phyloP scores from a whole-genome alignment of 2,888 invertebrate genomes.

The Laspeyria flexula region DNA sequence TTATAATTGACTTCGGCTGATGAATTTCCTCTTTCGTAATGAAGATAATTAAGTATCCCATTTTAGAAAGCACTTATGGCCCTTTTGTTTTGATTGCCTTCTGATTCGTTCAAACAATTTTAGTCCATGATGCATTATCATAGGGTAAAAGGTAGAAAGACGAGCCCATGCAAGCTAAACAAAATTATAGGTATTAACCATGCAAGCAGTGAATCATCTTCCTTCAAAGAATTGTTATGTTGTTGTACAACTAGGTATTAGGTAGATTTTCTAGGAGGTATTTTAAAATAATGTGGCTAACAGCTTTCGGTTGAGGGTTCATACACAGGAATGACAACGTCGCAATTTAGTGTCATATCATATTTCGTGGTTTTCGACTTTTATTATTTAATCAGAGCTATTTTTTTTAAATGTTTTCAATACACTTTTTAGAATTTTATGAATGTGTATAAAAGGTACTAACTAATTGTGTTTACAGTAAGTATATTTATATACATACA shows the following conservation, averaged over 20 bases:
- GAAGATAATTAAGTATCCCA: constrained; percentile 21
- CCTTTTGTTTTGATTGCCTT: constrained; percentile 9
- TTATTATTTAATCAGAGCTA: too few species aligned
- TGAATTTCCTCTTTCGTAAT: constrained; percentile 17
- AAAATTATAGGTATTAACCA: constrained; percentile 15
- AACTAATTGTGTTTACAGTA: too few species aligned
- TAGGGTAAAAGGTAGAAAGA: constrained; percentile 11
- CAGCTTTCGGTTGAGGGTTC: too few species aligned
- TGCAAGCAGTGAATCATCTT: constrained; percentile 50
- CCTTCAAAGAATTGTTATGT: background rate
- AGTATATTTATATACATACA: too few species aligned
- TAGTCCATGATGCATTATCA: background rate
- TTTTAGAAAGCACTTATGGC: constrained; percentile 12
- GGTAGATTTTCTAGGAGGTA: background rate
- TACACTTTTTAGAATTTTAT: too few species aligned
- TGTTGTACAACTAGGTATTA: background rate
- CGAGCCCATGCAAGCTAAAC: background rate
- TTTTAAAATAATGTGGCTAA: too few species aligned
- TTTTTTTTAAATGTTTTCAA: too few species aligned
- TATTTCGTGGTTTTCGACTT: too few species aligned
- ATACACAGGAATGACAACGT: too few species aligned
- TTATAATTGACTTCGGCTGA: constrained; percentile 8
- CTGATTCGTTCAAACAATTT: constrained; percentile 1
- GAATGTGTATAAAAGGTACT: too few species aligned
- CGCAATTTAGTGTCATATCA: too few species aligned